Conservation (phyloP, 1,140 invertebrate species). For the Apis dorsata region DNA sequence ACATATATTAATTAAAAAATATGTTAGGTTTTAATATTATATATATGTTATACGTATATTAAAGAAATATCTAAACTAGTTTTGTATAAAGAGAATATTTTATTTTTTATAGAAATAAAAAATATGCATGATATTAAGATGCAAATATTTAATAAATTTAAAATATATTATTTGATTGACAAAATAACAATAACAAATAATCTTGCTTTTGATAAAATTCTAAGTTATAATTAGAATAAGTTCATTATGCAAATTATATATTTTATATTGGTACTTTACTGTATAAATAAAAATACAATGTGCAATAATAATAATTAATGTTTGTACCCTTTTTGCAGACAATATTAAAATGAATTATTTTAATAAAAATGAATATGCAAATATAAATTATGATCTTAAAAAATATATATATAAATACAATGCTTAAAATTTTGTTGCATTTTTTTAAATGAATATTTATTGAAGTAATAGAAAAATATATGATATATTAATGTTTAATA, state of each 20-base stretch:
- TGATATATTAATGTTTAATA: not conserved
- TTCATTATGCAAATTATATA: not conserved
- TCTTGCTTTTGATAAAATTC: not conserved
- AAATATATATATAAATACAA: slow-evolving; percentile 1
- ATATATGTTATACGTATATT: not conserved
- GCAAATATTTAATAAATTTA: not conserved
- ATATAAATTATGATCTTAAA: not conserved
- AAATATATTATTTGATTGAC: not conserved
- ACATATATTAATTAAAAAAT: not conserved
- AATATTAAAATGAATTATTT: not conserved
- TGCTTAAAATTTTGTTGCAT: not conserved
- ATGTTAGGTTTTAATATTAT: not conserved
- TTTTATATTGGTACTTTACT: not conserved
- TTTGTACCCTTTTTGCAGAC: not conserved
- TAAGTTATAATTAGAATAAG: not conserved
- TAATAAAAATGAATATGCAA: not conserved
- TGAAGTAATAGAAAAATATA: not conserved
- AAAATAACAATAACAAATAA: not conserved
- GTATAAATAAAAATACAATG: not conserved
- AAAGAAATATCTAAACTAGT: not conserved
- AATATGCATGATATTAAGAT: not conserved
- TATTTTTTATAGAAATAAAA: not conserved
- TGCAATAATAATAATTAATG: not conserved
- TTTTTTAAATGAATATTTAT: not conserved
- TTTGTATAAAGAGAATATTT: not conserved